Percentiles rank a stretch among this genome's conserved stretches.
phyloP scores from a whole-genome alignment of 2,888 invertebrate species.

The Tetranychus truncatus region DNA sequence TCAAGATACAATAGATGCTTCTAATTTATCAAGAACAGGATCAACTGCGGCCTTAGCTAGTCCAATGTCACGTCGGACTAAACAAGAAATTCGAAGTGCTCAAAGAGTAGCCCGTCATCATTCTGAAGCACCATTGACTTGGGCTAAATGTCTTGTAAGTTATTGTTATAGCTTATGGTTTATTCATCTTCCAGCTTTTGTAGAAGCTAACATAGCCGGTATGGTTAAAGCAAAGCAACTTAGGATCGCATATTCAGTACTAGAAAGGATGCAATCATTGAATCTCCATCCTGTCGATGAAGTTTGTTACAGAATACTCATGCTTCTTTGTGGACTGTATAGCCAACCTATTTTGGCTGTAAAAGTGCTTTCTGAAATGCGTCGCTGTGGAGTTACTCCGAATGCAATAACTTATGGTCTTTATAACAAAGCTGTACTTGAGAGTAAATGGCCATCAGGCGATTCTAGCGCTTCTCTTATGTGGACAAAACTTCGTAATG shows the following conservation, averaged over 20 bases:
- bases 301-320: slow-evolving; percentile 92
- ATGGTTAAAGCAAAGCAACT: slow-evolving; percentile 52
- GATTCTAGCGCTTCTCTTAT: slow-evolving; percentile 55
- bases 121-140: slow-evolving; percentile 55
- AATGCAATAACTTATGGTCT: slow-evolving; percentile 94
- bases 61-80: slow-evolving; percentile 77
- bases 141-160: slow-evolving; percentile 50
- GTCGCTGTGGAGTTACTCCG: slow-evolving; percentile 74
- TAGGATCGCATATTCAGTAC: slow-evolving; percentile 60
- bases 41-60: slow-evolving; percentile 48
- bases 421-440: slow-evolving; percentile 62
- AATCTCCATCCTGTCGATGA: slow-evolving; percentile 71
- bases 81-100: slow-evolving; percentile 81
- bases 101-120: slow-evolving; percentile 55
- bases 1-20: slow-evolving; percentile 16
- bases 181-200: slow-evolving; percentile 72
- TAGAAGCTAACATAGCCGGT: slow-evolving; percentile 41
- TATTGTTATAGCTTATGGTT: slow-evolving; percentile 65
- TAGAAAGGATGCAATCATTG: slow-evolving; percentile 67
- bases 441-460: slow-evolving; percentile 81
- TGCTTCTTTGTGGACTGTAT: slow-evolving; percentile 90
- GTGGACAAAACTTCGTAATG: slow-evolving; percentile 85
- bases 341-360: slow-evolving; percentile 85
- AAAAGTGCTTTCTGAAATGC: slow-evolving; percentile 64
- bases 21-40: slow-evolving; percentile 20